Conservation (phyloP, 2,888 invertebrate genomes). For the Synergus laeviventris region DNA sequence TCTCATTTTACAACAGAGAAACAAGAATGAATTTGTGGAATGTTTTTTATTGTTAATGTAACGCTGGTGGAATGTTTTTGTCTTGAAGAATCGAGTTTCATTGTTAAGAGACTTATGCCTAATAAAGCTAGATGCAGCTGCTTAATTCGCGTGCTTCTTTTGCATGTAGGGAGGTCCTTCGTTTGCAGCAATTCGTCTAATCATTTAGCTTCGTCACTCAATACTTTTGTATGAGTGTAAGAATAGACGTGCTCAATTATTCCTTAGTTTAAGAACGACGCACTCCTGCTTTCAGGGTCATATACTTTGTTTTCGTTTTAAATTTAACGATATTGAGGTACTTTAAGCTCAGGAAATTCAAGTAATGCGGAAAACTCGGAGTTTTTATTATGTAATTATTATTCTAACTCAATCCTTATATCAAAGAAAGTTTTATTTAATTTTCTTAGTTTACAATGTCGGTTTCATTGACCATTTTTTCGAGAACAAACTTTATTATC, state of each 20-base stretch:
- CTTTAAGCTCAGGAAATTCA: not conserved
- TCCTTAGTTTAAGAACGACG: constrained; percentile 18
- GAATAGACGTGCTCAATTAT: constrained; percentile 19
- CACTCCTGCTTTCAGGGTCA: not conserved
- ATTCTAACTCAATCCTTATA: too few relatives aligned
- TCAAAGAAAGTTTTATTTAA: too few relatives aligned
- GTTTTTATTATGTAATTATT: too few relatives aligned
- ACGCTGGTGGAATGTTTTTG: not conserved
- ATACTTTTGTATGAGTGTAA: not conserved
- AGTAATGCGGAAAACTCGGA: too few relatives aligned
- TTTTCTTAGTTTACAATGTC: too few relatives aligned
- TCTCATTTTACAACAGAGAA: not conserved
- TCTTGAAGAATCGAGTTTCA: not conserved
- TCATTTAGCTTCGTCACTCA: constrained; percentile 41
- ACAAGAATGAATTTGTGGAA: not conserved
- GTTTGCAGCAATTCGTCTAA: constrained; percentile 52
- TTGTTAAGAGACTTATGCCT: not conserved
- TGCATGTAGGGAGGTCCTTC: constrained; percentile 36
- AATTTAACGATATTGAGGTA: not conserved
- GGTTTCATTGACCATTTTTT: too few relatives aligned
- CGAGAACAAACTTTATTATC: too few relatives aligned
- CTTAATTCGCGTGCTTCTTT: constrained; percentile 51
- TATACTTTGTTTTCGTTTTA: not conserved
- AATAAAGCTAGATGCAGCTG: constrained; percentile 53
- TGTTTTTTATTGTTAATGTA: not conserved